Base-by-base conservation (phyloP, 2,797 vertebrate species). In the Tolypeutes matacus region DNA sequence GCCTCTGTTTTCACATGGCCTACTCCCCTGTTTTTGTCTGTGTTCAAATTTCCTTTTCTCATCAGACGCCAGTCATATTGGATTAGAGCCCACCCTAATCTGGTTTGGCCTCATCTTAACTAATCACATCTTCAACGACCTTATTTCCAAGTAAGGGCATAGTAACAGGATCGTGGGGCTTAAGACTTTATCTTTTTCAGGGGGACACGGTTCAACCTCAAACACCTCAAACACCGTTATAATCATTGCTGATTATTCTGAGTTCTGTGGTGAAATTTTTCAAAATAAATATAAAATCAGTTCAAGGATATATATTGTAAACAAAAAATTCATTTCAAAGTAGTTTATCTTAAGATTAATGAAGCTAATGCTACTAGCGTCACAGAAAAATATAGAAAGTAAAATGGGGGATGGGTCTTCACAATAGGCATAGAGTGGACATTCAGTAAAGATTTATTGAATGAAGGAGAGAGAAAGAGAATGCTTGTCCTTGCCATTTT, bases 381-480 rank as follows among this genome's bases (percentile, higher is more conserved):
- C 67, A 64, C 11, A 56, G 42, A 86, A 93, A 76, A 95, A 72
- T 85, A 31, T 12, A 58, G 42, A 86, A 84, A 42, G 29, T 75
- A 60, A 58, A 85, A 51, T 34, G 23, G 42, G 64, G 25, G 2
- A 0, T 10, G 25, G 9, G 11, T n/a, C 67, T 80, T 93, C 60
- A 56, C 7, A 15, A 15, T 2, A 42, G 73, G 81, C 23, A 25
- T 23, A 31, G 14, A 34, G 46, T 39, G 17, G 21, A 25, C 17
- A 4, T 0, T 56, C 34, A 8, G 2, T 46, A 53, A 85, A 49
- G 46, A 64, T 2, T 18, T 78, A 14, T 3, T 80, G 27, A 73
- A 56, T 84, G 58, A 42, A 77, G 21, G 42, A 23, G 12, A 23
- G 12, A 27, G 18, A 34, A 27, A 67, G 78, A 36, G 36, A 39